phyloP scores from a whole-genome alignment of 2,888 invertebrate species.

The Coecobrya sp. region DNA sequence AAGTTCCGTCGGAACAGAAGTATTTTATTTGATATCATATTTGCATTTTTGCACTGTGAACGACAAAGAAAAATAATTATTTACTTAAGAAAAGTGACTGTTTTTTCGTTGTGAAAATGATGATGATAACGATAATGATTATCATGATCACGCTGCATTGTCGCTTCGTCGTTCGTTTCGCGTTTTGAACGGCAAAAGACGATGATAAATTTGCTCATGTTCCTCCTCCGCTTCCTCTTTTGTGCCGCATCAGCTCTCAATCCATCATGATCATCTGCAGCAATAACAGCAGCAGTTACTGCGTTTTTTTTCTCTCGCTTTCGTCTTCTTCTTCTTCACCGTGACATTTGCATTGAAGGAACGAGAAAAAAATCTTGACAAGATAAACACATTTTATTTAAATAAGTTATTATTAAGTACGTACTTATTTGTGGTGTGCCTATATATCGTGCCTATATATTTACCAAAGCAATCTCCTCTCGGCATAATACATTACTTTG shows the following conservation, averaged over 20 bases:
- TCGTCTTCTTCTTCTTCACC: slow-evolving; percentile 30
- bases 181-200: slow-evolving; percentile 47
- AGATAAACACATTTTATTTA: slow-evolving; percentile 62
- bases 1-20: neutral
- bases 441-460: neutral
- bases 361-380: neutral
- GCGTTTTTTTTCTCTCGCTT: neutral
- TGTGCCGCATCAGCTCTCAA: slow-evolving; percentile 38
- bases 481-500: neutral
- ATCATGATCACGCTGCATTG: slow-evolving; percentile 45
- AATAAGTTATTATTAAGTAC: slow-evolving; percentile 60
- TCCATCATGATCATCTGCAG: slow-evolving; percentile 58
- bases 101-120: neutral
- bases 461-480: neutral
- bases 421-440: slow-evolving; percentile 21
- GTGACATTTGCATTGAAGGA: slow-evolving; percentile 31
- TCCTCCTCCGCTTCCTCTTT: slow-evolving; percentile 55
- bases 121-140: slow-evolving; percentile 21
- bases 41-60: slow-evolving; percentile 29
- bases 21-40: slow-evolving; percentile 41
- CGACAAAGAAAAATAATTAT: slow-evolving; percentile 51
- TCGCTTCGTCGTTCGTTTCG: slow-evolving; percentile 9
- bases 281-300: neutral
- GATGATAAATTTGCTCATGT: slow-evolving; percentile 64
- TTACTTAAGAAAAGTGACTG: slow-evolving; percentile 48